Percentiles rank a stretch among this genome's conserved stretches.
Evolutionary conservation across 2,888 invertebrate genomes (phyloP).

Genomic region (Perithous albicinctus): DNA sequence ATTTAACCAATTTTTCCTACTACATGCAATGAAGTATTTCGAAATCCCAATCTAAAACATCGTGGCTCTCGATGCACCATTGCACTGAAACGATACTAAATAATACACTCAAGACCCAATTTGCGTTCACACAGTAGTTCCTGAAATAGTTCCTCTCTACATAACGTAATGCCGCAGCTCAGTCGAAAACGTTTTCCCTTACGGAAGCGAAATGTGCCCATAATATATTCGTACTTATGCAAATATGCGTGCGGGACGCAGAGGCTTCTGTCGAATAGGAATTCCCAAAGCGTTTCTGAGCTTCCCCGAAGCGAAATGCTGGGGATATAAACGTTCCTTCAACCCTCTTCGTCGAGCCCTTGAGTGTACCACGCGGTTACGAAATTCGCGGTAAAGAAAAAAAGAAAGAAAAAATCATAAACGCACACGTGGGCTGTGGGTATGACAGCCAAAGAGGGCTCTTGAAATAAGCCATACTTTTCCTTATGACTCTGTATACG

Average conservation of each 20-base stretch:
- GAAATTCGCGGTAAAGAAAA: constrained; percentile 13
- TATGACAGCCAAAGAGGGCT: constrained; percentile 15
- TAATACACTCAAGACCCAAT: constrained; percentile 9
- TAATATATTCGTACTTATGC: constrained; percentile 55
- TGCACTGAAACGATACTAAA: not conserved
- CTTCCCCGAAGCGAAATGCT: not conserved
- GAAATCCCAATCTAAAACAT: not conserved
- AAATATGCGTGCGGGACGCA: constrained; percentile 26
- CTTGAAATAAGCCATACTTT: not conserved
- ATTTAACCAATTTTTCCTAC: too few relatives aligned
- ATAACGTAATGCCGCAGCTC: not conserved
- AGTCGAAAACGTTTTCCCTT: not conserved
- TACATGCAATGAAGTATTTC: not conserved
- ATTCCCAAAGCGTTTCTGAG: constrained; percentile 24
- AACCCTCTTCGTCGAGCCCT: constrained; percentile 1
- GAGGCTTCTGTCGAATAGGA: constrained; percentile 29
- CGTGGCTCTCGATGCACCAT: not conserved
- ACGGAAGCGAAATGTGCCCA: constrained; percentile 12
- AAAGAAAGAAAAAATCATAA: constrained; percentile 13
- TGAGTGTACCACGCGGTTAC: not conserved
- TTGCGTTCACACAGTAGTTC: not conserved
- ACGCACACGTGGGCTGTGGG: not conserved
- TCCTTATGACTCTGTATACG: not conserved
- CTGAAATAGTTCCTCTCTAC: constrained; percentile 5
- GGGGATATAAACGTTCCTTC: constrained; percentile 6